Evolutionary conservation across 2,888 invertebrate genomes (phyloP).

Genomic region (Marronus borbonicus): DNA sequence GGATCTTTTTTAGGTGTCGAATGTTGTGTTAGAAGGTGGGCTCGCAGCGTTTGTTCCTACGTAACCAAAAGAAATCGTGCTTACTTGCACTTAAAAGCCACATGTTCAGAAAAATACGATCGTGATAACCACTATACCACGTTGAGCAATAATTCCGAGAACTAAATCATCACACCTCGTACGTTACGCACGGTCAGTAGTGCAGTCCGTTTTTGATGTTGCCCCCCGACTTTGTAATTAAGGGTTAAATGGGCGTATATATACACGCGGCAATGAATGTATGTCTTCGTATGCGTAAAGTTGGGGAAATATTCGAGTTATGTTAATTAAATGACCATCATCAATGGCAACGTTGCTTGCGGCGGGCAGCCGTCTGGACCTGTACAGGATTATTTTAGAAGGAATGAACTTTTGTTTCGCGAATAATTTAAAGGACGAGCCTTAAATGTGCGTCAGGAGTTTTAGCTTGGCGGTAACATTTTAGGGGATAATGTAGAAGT

Average conservation of each 20-base stretch:
- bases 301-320: conserved; percentile 31
- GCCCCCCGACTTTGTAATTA: conserved; percentile 28
- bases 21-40: too few species aligned
- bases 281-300: neutral
- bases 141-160: too few species aligned
- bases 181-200: neutral
- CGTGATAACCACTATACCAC: too few species aligned
- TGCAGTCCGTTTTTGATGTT: conserved; percentile 26
- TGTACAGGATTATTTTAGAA: conserved; percentile 12
- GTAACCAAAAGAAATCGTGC: too few species aligned
- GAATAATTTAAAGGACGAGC: conserved; percentile 7
- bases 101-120: too few species aligned
- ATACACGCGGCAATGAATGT: neutral
- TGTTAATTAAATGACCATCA: conserved; percentile 40
- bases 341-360: conserved; percentile 4
- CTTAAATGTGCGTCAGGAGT: neutral
- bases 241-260: conserved; percentile 28
- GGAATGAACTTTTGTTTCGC: conserved; percentile 5
- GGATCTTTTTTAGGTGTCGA: too few species aligned
- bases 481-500: neutral
- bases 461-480: neutral
- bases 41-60: too few species aligned
- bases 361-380: neutral
- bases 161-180: too few species aligned
- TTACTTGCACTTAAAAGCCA: too few species aligned